phyloP scores from a whole-genome alignment of 1,140 invertebrate species.

The Plutomurus gul region DNA sequence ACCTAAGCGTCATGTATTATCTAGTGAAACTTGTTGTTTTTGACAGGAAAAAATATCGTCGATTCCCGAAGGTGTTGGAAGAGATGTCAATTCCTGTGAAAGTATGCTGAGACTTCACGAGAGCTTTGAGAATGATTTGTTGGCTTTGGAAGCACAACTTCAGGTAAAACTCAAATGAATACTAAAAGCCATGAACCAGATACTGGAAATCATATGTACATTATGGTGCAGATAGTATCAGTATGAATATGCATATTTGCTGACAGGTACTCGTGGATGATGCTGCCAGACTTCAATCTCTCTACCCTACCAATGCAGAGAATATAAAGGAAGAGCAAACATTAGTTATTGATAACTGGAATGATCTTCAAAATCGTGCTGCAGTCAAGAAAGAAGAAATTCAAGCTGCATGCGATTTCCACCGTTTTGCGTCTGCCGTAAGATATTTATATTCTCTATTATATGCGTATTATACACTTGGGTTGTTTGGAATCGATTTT shows the following conservation, averaged over 20 bases:
- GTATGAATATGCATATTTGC: neutral
- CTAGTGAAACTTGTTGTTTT: too few relatives aligned
- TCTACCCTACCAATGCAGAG: slow-evolving; percentile 90
- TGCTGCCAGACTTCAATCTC: slow-evolving; percentile 78
- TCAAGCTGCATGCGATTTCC: slow-evolving; percentile 84
- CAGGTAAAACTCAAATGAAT: slow-evolving; percentile 61
- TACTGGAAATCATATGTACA: too few relatives aligned
- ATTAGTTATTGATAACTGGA: slow-evolving; percentile 85
- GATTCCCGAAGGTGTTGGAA: slow-evolving; percentile 80
- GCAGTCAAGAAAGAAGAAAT: slow-evolving; percentile 77
- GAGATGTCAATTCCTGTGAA: slow-evolving; percentile 85
- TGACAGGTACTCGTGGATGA: slow-evolving; percentile 83
- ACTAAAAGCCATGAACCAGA: neutral
- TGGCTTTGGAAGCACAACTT: slow-evolving; percentile 89
- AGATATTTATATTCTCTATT: slow-evolving; percentile 34
- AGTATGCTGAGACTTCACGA: slow-evolving; percentile 85
- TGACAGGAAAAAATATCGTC: slow-evolving; percentile 84
- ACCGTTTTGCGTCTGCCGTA: slow-evolving; percentile 79
- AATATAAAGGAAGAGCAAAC: slow-evolving; percentile 84
- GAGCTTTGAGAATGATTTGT: slow-evolving; percentile 91
- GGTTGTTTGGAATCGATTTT: too few relatives aligned
- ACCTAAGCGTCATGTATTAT: too few relatives aligned
- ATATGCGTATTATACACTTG: too few relatives aligned
- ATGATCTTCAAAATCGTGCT: slow-evolving; percentile 78
- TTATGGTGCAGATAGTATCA: neutral